phyloP scores from a whole-genome alignment of 1,140 invertebrate species.

The Pseudomyrmex gracilis region DNA sequence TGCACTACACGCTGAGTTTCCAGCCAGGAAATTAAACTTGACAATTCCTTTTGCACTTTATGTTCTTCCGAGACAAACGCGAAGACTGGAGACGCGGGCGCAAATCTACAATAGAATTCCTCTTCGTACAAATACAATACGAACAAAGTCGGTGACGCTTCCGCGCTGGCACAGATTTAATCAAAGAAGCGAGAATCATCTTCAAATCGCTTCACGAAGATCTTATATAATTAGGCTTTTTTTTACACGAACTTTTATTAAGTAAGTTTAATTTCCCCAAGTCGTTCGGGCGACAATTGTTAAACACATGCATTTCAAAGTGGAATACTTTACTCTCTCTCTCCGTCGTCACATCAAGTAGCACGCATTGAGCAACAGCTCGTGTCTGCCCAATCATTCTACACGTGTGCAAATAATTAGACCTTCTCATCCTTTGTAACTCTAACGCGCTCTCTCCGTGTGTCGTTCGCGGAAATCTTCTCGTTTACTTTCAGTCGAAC shows the following conservation, averaged over 20 bases:
- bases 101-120: conserved; percentile 28
- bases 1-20: background rate
- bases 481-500: background rate
- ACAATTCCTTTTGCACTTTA: conserved; percentile 37
- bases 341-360: too few relatives aligned
- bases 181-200: background rate
- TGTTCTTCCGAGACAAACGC: background rate
- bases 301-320: background rate
- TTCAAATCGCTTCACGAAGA: background rate
- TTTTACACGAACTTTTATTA: too few relatives aligned
- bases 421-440: background rate
- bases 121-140: background rate
- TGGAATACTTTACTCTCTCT: background rate
- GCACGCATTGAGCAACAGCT: background rate
- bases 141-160: background rate
- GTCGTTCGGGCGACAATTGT: too few relatives aligned
- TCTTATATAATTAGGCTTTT: background rate
- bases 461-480: background rate
- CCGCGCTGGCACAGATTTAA: background rate
- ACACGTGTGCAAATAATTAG: conserved; percentile 8
- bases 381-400: background rate
- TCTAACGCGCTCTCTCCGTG: background rate
- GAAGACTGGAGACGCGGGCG: background rate
- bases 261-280: too few relatives aligned
- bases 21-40: conserved; percentile 9